These are phyloP conservation scores for Picus viridis DNA, from an alignment of 2,797 vertebrate species.

Conservation along the genomic window DNA sequence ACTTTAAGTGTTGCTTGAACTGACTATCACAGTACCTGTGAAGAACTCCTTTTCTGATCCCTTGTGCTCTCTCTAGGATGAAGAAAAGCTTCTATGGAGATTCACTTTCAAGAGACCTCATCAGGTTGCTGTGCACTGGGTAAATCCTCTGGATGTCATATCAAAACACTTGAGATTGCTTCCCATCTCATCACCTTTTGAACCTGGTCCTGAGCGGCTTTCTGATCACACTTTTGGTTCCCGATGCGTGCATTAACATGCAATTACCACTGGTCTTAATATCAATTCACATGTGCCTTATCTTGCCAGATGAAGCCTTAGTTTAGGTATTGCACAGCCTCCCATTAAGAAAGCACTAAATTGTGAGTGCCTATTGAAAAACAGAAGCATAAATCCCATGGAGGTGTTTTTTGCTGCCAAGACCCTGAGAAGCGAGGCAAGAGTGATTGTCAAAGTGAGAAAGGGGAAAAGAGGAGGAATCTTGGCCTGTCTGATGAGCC, in stretches of 20 bases:
- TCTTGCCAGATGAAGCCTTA: conserved; percentile 25
- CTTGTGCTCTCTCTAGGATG: not conserved
- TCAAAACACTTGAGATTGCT: not conserved
- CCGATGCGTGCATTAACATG: fast-evolving
- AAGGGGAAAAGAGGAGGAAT: not conserved
- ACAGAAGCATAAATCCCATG: not conserved
- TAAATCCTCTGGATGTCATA: conserved; percentile 32
- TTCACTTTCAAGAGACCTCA: conserved; percentile 38
- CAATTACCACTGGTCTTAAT: not conserved
- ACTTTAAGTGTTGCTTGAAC: not conserved
- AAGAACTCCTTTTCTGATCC: not conserved
- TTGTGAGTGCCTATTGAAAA: not conserved
- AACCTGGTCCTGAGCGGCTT: not conserved
- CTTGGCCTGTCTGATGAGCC: not conserved
- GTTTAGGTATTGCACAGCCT: conserved; percentile 21
- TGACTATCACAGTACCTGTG: not conserved
- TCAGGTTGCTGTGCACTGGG: conserved; percentile 8
- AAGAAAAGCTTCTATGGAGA: conserved; percentile 24
- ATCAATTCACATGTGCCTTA: not conserved
- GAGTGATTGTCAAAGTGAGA: not conserved
- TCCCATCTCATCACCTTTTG: conserved; percentile 34
- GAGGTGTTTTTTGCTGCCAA: not conserved
- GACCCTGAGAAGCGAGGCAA: not conserved
- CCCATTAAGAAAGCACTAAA: not conserved
- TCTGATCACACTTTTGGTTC: not conserved